Evolutionary conservation across 2,888 invertebrate genomes (phyloP).

Genomic region (Volucella inanis): DNA sequence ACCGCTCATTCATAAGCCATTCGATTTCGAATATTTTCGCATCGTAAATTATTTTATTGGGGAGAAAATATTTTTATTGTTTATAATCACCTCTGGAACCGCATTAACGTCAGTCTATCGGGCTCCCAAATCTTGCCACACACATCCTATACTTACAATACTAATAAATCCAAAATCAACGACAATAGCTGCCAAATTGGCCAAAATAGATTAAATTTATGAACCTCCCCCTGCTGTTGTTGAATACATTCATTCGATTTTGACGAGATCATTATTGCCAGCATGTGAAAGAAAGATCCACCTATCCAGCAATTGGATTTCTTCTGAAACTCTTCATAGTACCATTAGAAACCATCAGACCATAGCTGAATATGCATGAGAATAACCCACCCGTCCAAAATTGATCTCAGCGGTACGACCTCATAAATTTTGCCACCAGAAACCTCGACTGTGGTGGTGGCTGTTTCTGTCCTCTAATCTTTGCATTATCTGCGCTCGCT

Average conservation of each 20-base stretch:
- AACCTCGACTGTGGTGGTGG: constrained; percentile 13
- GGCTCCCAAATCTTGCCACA: constrained; percentile 18
- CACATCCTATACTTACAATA: neutral
- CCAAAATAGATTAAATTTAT: constrained; percentile 52
- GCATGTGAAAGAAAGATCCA: constrained; percentile 32
- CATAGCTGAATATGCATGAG: constrained; percentile 33
- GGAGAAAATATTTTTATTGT: constrained; percentile 13
- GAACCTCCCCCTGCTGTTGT: constrained; percentile 43
- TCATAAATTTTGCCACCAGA: constrained; percentile 45
- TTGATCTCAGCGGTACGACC: neutral
- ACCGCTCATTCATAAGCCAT: neutral
- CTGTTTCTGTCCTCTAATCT: constrained; percentile 54
- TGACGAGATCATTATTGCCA: constrained; percentile 35
- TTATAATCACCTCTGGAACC: constrained; percentile 36
- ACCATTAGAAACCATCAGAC: too few relatives aligned
- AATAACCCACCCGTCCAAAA: constrained; percentile 6
- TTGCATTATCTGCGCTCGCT: constrained; percentile 46
- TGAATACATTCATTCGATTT: constrained; percentile 26
- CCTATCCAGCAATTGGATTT: constrained; percentile 33
- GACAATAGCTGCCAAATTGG: constrained; percentile 3
- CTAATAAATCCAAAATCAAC: neutral
- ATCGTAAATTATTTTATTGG: constrained; percentile 38
- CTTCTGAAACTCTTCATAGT: neutral
- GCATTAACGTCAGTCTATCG: constrained; percentile 31
- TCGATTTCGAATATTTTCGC: constrained; percentile 5